Evolutionary conservation across 2,113 vertebrate species (phyloP), one percentile per base, ranked within the genome.

Genomic region (Trinectes maculatus): DNA sequence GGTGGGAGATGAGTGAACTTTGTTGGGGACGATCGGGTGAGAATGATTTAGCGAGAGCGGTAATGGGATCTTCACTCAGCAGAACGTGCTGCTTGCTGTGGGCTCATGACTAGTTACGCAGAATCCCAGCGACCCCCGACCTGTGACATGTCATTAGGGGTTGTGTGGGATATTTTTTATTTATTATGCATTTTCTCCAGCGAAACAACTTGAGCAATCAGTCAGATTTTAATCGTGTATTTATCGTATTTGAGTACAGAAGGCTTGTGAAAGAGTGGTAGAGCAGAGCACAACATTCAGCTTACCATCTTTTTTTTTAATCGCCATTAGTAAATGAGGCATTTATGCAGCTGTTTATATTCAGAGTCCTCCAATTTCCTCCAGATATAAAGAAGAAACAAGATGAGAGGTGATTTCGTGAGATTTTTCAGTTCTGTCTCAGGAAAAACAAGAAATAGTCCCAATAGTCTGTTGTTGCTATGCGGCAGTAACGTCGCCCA

Each of bases 121-220:
- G 58, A 77, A 65, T 70, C 58, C 51, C 51, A 56, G 58, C 18
- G 1, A 67, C 21, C 46, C 22, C 9, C 47, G 67, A 73, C 62
- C 39, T 58, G 65, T 64, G 51, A 25, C 49, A 44, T 40, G 58
- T 77, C 77, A 81, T 73, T 58, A 71, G 22, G 8, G 19, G 24
- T 58, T 28, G 22, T 3, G 29, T 37, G 3, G 33, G 48, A 67
- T 70, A 43, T 60, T 62, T 73, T 60, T 10, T 46, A 10, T 3
- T 16, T 15, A 22, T 18, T 24, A 22, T 42, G 19, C n/a, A 37
- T 21, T 65, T 66, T 22, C 19, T 48, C 49, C 25, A n/a, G 44
- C 0, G 19, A 36, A 80, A 70, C 60, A 71, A 79, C 71, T 71
- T 26, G 36, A 77, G 79, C 60, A 80, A 85, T 87, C 63, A 82